Percentiles rank a stretch among this genome's conserved stretches.
These are phyloP conservation scores for Mastigias papua DNA, from an alignment of 30 jellyfish, hydroid and myxozoan species.

Conservation along the genomic window DNA sequence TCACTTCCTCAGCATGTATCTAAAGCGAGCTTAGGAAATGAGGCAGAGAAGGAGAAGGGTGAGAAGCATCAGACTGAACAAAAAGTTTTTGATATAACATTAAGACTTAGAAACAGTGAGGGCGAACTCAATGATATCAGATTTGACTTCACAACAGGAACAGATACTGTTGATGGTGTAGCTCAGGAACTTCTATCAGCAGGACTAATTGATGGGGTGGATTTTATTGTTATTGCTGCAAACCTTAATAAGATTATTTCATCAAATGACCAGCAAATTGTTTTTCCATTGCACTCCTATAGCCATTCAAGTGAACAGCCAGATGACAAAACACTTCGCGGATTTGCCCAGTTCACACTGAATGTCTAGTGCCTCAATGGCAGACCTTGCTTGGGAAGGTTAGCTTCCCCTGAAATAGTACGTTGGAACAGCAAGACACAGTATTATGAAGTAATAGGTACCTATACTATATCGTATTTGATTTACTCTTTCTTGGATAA, in stretches of 20 bases:
- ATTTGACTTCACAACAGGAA: constrained; percentile 86
- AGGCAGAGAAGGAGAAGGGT: background rate
- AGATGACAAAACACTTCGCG: constrained; percentile 90
- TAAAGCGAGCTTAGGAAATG: background rate
- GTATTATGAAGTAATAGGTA: too few species aligned
- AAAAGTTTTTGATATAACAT: constrained; percentile 81
- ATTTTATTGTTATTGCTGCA: constrained; percentile 96
- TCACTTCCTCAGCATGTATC: background rate
- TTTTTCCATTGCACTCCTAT: constrained; percentile 58
- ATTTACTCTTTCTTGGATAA: too few species aligned
- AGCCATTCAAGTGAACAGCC: constrained; percentile 71
- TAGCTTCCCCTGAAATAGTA: too few species aligned
- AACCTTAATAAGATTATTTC: constrained; percentile 87
- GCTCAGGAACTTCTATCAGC: constrained; percentile 99
- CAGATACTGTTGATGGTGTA: constrained; percentile 96
- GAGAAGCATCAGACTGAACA: constrained; percentile 17
- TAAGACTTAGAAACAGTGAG: constrained; percentile 82
- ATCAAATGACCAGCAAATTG: constrained; percentile 59
- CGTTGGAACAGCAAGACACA: too few species aligned
- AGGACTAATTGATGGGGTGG: constrained; percentile 95
- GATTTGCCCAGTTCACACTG: constrained; percentile 94
- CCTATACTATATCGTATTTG: too few species aligned
- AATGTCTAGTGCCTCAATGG: constrained; percentile 10
- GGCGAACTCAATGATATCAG: constrained; percentile 96
- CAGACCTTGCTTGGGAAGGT: background rate